Evolutionary conservation across 2,113 vertebrate genomes (phyloP), one percentile per base, ranked within the genome.

Genomic region (Pseudorhombus dupliciocellatus): DNA sequence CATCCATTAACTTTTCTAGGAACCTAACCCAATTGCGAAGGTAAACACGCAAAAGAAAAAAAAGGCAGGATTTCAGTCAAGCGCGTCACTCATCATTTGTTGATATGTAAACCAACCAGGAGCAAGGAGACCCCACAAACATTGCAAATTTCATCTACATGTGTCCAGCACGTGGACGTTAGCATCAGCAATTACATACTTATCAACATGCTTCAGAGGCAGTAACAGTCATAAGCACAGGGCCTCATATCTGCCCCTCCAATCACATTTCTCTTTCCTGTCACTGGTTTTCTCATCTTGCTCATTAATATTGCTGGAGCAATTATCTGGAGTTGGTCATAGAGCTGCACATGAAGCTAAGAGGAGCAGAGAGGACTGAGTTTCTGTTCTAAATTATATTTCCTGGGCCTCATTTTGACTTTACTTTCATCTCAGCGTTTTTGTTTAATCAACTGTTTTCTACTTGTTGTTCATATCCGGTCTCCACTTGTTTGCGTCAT

Each of bases 171-270:
- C 83, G 66, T 87, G 80, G 81, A 84, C 71, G 73, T 79, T 28
- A 37, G 81, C 9, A 30, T 30, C 74, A 67, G 81, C 90, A 89
- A 91, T 92, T 91, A 91, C 84, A 87, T 80, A 84, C 85, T 90
- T 90, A 83, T 91, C 77, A 82, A 84, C 87, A 90, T 78, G 88
- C 85, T 83, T 89, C 80, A 79, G 80, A 77, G 77, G 79, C 86
- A 84, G 80, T 53, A 70, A 15, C 74, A 60, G 77, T 63, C 64
- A 52, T 52, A 75, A 22, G 80, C 44, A 59, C 64, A 34, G 60
- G 26, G 54, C 78, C 87, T 89, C 72, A 79, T 84, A 92, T 91
- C 90, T 82, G 58, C 44, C 73, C 65, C 70, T 69, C 51, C 56
- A 79, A 87, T 87, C 87, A 65, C 73, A 75, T 77, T 84, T 81